Evolutionary conservation across 1,140 invertebrate genomes (phyloP).

Genomic region (Brachionus rotundiformis): DNA sequence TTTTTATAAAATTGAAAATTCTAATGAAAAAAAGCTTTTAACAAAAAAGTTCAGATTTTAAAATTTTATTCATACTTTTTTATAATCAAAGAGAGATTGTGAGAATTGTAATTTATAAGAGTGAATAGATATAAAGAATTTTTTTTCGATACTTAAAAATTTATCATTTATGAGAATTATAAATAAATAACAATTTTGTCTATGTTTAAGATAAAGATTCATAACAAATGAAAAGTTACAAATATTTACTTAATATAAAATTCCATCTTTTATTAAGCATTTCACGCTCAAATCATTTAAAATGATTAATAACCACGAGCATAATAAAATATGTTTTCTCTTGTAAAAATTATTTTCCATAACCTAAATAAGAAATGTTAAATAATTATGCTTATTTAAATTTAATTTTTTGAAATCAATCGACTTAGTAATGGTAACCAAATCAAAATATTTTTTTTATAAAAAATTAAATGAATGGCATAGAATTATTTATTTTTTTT

Average conservation of each 20-base stretch:
- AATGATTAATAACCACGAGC: background rate
- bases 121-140: no score
- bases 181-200: background rate
- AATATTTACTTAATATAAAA: background rate
- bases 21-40: no score
- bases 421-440: background rate
- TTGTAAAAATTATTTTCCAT: background rate
- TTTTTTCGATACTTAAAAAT: no score
- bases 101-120: no score
- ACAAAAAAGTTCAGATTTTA: no score
- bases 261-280: background rate
- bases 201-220: background rate
- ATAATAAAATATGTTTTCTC: background rate
- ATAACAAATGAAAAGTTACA: background rate
- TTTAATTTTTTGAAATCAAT: background rate
- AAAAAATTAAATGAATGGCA: background rate
- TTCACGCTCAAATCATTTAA: background rate
- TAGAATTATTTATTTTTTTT: conserved; percentile 7
- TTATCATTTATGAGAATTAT: no score
- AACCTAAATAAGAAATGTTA: background rate
- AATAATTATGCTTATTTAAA: background rate
- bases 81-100: no score
- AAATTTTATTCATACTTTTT: no score
- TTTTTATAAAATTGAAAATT: no score
- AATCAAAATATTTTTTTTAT: background rate